phyloP scores from a whole-genome alignment of 1,140 invertebrate genomes.

The Calosoma granatense region DNA sequence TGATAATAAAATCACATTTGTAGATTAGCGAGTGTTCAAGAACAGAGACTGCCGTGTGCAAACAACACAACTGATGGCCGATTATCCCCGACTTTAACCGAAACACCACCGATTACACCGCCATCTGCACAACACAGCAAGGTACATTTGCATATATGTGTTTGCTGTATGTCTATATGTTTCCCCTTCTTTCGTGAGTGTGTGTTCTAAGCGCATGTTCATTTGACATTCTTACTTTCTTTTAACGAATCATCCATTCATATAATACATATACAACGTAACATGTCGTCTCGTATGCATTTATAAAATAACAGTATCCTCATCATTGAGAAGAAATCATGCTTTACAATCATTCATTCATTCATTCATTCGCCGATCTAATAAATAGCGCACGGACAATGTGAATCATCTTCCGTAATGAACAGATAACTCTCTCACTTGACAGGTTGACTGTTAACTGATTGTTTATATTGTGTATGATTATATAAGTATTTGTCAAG shows the following conservation, averaged over 20 bases:
- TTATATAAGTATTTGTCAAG: too few species aligned
- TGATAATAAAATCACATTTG: conserved; percentile 17
- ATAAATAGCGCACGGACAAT: too few species aligned
- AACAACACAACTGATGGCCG: conserved; percentile 52
- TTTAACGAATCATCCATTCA: conserved; percentile 7
- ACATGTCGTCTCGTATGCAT: too few species aligned
- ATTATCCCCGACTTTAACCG: conserved; percentile 47
- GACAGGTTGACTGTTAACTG: too few species aligned
- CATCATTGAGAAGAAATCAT: too few species aligned
- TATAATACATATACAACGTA: too few species aligned
- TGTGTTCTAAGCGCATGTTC: background rate
- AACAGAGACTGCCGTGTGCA: conserved; percentile 68
- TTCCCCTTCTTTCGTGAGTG: background rate
- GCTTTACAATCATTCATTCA: too few species aligned
- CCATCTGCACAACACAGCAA: conserved; percentile 55
- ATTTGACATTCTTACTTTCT: conserved; percentile 8
- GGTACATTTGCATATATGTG: conserved; percentile 36
- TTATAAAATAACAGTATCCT: too few species aligned
- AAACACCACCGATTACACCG: conserved; percentile 50
- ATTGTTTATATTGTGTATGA: too few species aligned
- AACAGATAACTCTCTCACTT: too few species aligned
- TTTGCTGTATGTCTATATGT: conserved; percentile 1
- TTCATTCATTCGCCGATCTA: too few species aligned
- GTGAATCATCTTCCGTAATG: too few species aligned
- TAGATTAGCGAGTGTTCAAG: conserved; percentile 89